A percentile compares a stretch with the other conserved stretches of the same genome.
These are phyloP conservation scores for Genyomyrus donnyi DNA, from an alignment of 2,113 vertebrate species.

Conservation along the genomic window DNA sequence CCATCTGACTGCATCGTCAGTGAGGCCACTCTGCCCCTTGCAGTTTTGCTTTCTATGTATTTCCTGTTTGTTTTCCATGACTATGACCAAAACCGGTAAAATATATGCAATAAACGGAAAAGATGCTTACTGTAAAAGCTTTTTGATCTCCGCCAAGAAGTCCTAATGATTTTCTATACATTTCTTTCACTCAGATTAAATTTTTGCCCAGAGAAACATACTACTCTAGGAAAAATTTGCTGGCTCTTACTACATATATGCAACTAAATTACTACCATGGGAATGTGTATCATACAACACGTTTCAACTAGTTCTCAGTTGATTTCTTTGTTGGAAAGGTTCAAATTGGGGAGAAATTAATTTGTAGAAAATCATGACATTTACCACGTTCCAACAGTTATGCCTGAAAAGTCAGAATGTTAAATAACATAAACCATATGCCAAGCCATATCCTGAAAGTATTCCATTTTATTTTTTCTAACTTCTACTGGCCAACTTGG, in stretches of 20 bases:
- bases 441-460: slow-evolving; percentile 50
- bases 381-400: slow-evolving; percentile 55
- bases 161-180: neutral
- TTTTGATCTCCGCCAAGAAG: neutral
- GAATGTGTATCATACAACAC: neutral
- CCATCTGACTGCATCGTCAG: neutral
- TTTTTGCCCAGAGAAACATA: neutral
- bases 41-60: neutral
- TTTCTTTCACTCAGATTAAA: neutral
- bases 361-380: slow-evolving; percentile 51
- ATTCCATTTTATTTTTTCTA: slow-evolving; percentile 30
- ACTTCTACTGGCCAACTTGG: slow-evolving; percentile 48
- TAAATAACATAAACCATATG: slow-evolving; percentile 53
- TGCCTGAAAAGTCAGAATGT: slow-evolving; percentile 44
- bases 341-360: slow-evolving; percentile 39
- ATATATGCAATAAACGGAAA: neutral
- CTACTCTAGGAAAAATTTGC: neutral
- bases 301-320: neutral
- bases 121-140: neutral
- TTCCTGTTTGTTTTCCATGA: neutral
- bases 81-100: neutral
- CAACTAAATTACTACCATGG: neutral
- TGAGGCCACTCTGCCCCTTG: neutral
- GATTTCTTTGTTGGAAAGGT: slow-evolving; percentile 31
- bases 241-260: neutral